Conservation (phyloP, 2,888 invertebrate genomes). For the Drosophila prostipennis region DNA sequence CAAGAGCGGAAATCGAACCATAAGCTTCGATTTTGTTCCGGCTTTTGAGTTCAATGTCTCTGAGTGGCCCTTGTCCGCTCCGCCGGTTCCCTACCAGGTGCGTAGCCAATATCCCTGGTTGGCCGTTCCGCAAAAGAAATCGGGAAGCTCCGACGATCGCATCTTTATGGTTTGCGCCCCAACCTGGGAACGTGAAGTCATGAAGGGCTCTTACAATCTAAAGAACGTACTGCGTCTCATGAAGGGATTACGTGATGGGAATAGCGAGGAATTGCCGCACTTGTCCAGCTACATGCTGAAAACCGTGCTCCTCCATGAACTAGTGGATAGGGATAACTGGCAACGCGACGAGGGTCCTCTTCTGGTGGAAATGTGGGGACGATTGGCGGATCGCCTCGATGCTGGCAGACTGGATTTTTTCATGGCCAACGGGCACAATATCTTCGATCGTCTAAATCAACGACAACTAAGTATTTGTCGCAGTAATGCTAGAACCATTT, state of each 20-base stretch:
- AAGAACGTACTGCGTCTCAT: conserved; percentile 47
- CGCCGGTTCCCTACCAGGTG: background rate
- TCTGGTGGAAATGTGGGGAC: conserved; percentile 27
- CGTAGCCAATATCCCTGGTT: conserved; percentile 12
- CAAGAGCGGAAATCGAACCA: background rate
- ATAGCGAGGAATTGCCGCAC: conserved; percentile 6
- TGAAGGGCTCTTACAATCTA: conserved; percentile 29
- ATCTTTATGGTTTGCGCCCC: conserved; percentile 49
- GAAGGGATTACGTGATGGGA: conserved; percentile 40
- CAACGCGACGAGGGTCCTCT: conserved; percentile 6
- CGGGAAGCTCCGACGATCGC: background rate
- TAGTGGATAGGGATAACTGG: conserved; percentile 6
- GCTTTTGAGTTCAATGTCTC: conserved; percentile 17
- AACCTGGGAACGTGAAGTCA: conserved; percentile 43
- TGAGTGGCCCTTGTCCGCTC: conserved; percentile 12
- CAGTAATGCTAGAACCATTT: background rate
- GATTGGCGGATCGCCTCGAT: conserved; percentile 3
- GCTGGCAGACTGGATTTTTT: conserved; percentile 9
- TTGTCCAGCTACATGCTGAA: conserved; percentile 48
- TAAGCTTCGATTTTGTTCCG: conserved; percentile 44
- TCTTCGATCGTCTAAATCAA: background rate
- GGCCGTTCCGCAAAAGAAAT: conserved; percentile 39
- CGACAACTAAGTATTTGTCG: background rate
- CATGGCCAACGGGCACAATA: conserved; percentile 10
- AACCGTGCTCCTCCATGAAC: conserved; percentile 34